Conservation (phyloP, 2,113 vertebrate genomes). For the Ciconia maguari region DNA sequence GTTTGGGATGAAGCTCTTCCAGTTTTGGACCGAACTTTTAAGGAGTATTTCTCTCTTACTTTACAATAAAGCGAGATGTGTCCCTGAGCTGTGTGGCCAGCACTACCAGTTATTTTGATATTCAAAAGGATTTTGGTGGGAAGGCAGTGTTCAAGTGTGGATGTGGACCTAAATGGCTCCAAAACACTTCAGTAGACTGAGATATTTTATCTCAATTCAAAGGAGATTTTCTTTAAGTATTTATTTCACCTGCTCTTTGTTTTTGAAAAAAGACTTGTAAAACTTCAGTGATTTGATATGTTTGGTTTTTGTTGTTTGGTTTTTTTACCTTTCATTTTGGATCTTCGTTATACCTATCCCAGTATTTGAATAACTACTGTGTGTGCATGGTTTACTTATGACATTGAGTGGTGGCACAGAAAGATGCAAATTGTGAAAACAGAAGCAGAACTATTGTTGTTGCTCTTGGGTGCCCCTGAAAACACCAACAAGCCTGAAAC, state of each 20-base stretch:
- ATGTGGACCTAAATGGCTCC: not conserved
- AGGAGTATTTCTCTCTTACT: not conserved
- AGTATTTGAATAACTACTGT: not conserved
- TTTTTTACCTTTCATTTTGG: not conserved
- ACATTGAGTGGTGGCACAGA: not conserved
- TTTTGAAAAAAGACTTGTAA: not conserved
- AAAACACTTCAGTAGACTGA: not conserved
- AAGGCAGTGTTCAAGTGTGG: not conserved
- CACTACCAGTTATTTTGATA: not conserved
- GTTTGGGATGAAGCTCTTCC: not conserved
- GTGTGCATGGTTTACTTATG: fast-evolving
- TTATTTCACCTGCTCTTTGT: not conserved
- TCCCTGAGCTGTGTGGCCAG: not conserved
- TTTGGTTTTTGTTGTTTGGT: not conserved
- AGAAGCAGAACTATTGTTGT: not conserved
- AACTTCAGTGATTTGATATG: fast-evolving
- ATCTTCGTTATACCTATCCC: fast-evolving
- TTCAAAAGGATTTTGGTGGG: not conserved
- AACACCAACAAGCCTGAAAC: not conserved
- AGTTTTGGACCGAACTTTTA: not conserved
- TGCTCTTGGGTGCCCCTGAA: fast-evolving
- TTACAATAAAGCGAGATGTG: not conserved
- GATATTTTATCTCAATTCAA: not conserved
- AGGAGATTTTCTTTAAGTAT: not conserved
- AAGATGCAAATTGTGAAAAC: not conserved